These are phyloP conservation scores for Clinocottus analis DNA, from an alignment of 2,113 vertebrate species.

Conservation along the genomic window DNA sequence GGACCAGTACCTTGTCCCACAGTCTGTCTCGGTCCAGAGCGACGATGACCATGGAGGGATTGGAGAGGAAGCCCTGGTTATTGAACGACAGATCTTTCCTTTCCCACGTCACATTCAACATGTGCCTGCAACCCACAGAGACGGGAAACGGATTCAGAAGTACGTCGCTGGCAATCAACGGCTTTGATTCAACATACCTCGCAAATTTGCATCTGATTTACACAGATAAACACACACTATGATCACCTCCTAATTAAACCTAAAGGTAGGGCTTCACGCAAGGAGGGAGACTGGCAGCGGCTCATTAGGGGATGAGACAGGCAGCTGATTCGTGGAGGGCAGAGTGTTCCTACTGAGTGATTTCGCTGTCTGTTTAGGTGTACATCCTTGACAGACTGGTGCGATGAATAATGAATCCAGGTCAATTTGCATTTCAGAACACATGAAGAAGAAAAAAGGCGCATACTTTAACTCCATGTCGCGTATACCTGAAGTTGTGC, in stretches of 20 bases:
- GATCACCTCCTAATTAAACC: constrained; percentile 74
- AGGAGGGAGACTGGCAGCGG: constrained; percentile 58
- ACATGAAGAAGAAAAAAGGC: neutral
- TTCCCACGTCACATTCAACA: constrained; percentile 96
- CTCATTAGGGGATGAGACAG: constrained; percentile 64
- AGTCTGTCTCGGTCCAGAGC: constrained; percentile 92
- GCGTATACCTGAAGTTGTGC: neutral
- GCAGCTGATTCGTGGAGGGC: constrained; percentile 59
- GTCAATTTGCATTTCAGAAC: constrained; percentile 51
- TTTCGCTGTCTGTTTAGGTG: constrained; percentile 43
- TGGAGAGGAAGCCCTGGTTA: constrained; percentile 90
- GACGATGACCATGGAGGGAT: constrained; percentile 94
- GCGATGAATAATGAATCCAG: constrained; percentile 50
- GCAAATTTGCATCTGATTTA: constrained; percentile 53
- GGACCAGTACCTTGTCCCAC: constrained; percentile 93
- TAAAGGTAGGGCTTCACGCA: constrained; percentile 65
- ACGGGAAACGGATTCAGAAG: neutral
- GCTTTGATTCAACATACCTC: constrained; percentile 19
- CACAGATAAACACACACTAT: constrained; percentile 40
- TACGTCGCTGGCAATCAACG: constrained; percentile 33
- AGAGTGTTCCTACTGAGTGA: constrained; percentile 33
- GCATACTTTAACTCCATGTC: neutral
- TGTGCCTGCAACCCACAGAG: constrained; percentile 83
- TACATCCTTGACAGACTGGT: constrained; percentile 34
- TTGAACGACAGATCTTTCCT: constrained; percentile 95